Evolutionary conservation across 2,113 vertebrate genomes (phyloP).

Genomic region (Candoia aspera): DNA sequence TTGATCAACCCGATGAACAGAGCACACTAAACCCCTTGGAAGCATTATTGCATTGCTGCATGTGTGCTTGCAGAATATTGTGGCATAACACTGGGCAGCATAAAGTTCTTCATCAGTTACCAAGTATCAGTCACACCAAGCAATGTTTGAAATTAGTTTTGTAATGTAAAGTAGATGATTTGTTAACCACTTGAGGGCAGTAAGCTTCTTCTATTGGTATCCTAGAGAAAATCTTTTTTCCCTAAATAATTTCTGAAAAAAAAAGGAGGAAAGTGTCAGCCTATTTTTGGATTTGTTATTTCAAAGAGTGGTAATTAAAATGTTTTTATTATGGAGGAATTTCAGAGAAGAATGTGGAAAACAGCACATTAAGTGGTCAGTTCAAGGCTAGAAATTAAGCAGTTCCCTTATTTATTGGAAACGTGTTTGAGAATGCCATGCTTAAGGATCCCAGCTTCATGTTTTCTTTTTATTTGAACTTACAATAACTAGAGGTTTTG

Average conservation of each 20-base stretch:
- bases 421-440: neutral
- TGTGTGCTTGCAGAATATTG: neutral
- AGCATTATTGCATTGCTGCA: too few relatives aligned
- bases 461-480: neutral
- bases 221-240: neutral
- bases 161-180: neutral
- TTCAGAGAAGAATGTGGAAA: neutral
- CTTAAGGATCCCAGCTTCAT: neutral
- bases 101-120: neutral
- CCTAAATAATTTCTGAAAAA: neutral
- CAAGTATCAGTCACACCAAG: neutral
- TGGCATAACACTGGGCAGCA: neutral
- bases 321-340: neutral
- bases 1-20: too few relatives aligned
- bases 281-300: neutral
- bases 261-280: neutral
- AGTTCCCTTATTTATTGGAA: neutral
- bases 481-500: neutral
- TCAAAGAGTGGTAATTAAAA: conserved; percentile 7
- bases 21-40: too few relatives aligned
- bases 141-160: neutral
- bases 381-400: neutral
- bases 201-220: neutral
- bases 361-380: neutral
- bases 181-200: conserved; percentile 32